These are phyloP conservation scores for Drosophila virilis DNA, from an alignment of 1,140 invertebrate species.

Conservation along the genomic window DNA sequence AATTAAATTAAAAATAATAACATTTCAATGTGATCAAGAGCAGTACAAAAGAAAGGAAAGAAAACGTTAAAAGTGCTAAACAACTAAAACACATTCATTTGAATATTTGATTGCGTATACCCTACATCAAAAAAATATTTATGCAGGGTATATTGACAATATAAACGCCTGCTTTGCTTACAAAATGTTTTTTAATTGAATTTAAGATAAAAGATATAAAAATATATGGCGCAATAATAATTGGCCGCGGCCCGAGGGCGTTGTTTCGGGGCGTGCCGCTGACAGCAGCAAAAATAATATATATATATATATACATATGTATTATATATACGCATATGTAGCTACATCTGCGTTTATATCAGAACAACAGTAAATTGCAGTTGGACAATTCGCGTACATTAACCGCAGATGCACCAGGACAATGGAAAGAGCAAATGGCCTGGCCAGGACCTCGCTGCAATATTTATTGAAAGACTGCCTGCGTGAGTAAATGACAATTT, in stretches of 20 bases:
- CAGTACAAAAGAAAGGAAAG: background rate
- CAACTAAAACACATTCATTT: background rate
- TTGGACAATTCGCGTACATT: constrained; percentile 57
- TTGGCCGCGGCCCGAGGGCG: constrained; percentile 37
- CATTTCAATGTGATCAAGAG: background rate
- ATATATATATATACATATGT: background rate
- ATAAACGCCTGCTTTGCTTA: background rate
- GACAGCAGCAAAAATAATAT: constrained; percentile 1
- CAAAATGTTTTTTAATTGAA: constrained; percentile 41
- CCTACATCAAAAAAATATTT: background rate
- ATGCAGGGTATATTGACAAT: background rate
- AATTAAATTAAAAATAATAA: background rate
- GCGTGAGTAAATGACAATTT: constrained; percentile 39
- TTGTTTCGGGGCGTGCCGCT: constrained; percentile 11
- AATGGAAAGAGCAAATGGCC: constrained; percentile 18
- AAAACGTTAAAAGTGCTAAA: background rate
- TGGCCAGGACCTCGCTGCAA: constrained; percentile 18
- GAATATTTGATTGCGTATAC: background rate
- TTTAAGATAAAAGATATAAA: constrained; percentile 20
- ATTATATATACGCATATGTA: background rate
- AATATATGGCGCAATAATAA: constrained; percentile 36
- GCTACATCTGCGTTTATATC: constrained; percentile 6
- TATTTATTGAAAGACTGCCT: constrained; percentile 17
- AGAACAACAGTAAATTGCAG: constrained; percentile 58
- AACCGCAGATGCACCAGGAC: constrained; percentile 55